These are phyloP conservation scores for Patiria pectinifera DNA, from an alignment of 53 echinoderm and acorn worm species.

Conservation along the genomic window DNA sequence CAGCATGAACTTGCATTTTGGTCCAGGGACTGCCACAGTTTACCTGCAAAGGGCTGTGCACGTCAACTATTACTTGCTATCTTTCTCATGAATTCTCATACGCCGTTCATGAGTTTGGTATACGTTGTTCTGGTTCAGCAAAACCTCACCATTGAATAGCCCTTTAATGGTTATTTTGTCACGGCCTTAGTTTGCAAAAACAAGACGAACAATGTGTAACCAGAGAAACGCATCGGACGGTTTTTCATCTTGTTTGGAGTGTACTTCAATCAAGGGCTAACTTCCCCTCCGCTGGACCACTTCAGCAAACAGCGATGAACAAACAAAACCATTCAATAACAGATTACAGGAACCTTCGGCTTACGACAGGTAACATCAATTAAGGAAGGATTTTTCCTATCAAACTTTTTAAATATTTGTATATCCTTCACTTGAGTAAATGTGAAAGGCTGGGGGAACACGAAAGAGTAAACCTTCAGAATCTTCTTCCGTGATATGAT, in stretches of 20 bases:
- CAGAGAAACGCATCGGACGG: slow-evolving; percentile 3
- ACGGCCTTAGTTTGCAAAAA: not conserved
- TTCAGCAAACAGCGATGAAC: slow-evolving; percentile 12
- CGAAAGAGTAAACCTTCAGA: too few species aligned
- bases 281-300: not conserved
- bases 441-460: too few species aligned
- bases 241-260: not conserved
- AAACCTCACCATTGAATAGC: not conserved
- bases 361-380: not conserved
- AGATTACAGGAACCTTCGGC: not conserved
- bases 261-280: not conserved
- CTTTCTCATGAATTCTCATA: not conserved
- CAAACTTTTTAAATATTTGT: not conserved
- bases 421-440: too few species aligned
- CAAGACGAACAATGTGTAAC: not conserved
- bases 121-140: not conserved
- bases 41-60: too few species aligned
- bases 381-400: not conserved
- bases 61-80: too few species aligned
- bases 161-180: not conserved
- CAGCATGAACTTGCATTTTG: too few species aligned
- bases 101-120: not conserved
- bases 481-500: too few species aligned
- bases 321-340: not conserved
- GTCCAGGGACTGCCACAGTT: too few species aligned